Base-by-base conservation (phyloP, 2,797 vertebrate genomes). In the Phoeniculus purpureus region DNA sequence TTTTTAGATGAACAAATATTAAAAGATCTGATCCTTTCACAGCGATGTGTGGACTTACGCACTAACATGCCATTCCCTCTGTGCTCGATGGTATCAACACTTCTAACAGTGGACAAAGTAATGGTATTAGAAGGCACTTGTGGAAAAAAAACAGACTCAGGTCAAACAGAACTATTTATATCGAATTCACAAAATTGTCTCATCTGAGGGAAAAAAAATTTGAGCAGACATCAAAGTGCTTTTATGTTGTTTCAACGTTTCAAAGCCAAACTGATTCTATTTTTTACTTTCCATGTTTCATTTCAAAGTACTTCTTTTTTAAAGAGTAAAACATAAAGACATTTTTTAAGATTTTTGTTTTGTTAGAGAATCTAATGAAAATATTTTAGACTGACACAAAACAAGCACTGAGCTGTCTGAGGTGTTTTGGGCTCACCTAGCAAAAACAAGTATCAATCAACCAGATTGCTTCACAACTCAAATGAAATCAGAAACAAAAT, bases 91-190 rank as follows among this genome's bases (percentile, higher is more conserved):
- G 23, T 52, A 52, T 45, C 7, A 60, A 40, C 34, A 12, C 3
- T 12, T 13, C 23, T 43, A 32, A 67, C 1, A 1, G 56, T 4
- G 19, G 77, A n/a, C 43, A 21, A 47, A 64, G 10, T 5, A 13
- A 25, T 47, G 17, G 21, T 26, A 23, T 25, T 10, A 40, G 8
- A 56, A 62, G 0, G 6, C 1, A 43, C 29, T 20, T 60, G n/a
- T 31, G 22, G 16, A 14, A 71, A 95, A 94, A 90, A 95, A 94
- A 90, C 13, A 89, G 61, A 94, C 92, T n/a, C 66, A 82, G 90
- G 90, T 77, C 92, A 93, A 16, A 25, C 47, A 48, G 37, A 90
- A 74, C 68, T 95, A 94, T 95, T 95, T 93, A 64, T 94, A 90
- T n/a, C 73, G 27, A 77, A 93, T 89, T 90, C 88, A 82, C 65